A percentile compares a stretch with the other conserved stretches of the same genome.
Conservation (phyloP, 1,140 invertebrate species). For the Aphis gossypii region DNA sequence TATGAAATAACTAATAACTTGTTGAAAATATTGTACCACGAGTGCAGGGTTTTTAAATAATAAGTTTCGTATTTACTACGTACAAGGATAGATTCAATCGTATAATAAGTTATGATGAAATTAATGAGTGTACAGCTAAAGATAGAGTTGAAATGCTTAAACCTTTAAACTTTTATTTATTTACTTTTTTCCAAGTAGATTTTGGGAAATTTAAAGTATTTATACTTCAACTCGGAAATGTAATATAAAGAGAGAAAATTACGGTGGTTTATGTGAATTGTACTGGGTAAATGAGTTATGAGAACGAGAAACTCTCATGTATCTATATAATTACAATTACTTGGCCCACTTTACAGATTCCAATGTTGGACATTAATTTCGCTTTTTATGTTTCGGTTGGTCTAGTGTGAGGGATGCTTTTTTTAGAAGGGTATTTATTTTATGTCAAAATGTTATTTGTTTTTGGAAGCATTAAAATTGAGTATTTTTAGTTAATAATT, state of each 20-base stretch:
- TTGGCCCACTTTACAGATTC: background rate
- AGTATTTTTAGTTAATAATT: too few species aligned
- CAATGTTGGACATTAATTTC: background rate
- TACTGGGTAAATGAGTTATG: background rate
- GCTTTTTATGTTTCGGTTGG: background rate
- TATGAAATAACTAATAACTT: background rate
- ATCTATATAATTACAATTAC: background rate
- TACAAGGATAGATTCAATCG: background rate
- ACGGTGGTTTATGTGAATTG: background rate
- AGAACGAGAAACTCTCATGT: background rate
- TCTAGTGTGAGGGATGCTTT: background rate
- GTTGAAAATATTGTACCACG: background rate
- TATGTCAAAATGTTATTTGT: background rate
- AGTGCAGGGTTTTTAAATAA: background rate
- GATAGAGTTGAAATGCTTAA: background rate
- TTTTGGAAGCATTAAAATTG: background rate
- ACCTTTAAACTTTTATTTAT: too few species aligned
- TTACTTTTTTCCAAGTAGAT: background rate
- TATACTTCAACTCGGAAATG: background rate
- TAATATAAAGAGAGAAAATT: background rate
- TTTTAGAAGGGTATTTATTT: background rate
- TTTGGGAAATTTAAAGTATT: background rate
- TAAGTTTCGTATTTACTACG: background rate
- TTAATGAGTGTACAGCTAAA: background rate
- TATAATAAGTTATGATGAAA: background rate